phyloP scores from a whole-genome alignment of 2,797 vertebrate species.

The Gymnothorax reevesii region DNA sequence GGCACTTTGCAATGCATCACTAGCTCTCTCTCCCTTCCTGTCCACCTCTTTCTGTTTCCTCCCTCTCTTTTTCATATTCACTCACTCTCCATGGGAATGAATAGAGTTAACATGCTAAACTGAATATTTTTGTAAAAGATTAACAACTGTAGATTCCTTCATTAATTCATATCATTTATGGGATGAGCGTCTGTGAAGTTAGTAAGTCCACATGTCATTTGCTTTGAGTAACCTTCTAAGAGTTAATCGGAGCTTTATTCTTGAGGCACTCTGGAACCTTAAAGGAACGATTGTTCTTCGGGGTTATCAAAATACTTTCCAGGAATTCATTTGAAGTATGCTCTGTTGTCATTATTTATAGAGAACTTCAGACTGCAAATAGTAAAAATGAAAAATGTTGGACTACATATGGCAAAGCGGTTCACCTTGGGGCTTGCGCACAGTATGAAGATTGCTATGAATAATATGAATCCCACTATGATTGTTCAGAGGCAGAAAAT shows the following conservation, averaged over 20 bases:
- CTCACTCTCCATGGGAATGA: not conserved
- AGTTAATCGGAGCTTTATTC: not conserved
- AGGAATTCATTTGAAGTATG: not conserved
- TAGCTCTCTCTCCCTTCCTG: slow-evolving; percentile 9
- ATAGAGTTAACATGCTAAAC: slow-evolving; percentile 14
- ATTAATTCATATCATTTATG: slow-evolving; percentile 5
- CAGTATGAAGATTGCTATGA: not conserved
- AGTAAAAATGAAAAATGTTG: not conserved
- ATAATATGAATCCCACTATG: not conserved
- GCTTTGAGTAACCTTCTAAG: slow-evolving; percentile 7
- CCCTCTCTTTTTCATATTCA: not conserved
- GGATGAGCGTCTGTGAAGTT: not conserved
- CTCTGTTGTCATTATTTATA: not conserved
- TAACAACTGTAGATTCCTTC: not conserved
- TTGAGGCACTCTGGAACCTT: not conserved
- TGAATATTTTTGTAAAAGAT: not conserved
- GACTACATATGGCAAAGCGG: not conserved
- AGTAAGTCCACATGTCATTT: not conserved
- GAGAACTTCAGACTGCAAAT: not conserved
- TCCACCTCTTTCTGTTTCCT: not conserved
- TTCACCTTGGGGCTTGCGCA: not conserved
- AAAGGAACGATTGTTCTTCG: not conserved
- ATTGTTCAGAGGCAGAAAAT: not conserved
- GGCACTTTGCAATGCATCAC: slow-evolving; percentile 5
- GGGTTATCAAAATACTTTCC: not conserved